phyloP scores from a whole-genome alignment of 2,113 vertebrate species.

The human (Homo sapiens) region DNA sequence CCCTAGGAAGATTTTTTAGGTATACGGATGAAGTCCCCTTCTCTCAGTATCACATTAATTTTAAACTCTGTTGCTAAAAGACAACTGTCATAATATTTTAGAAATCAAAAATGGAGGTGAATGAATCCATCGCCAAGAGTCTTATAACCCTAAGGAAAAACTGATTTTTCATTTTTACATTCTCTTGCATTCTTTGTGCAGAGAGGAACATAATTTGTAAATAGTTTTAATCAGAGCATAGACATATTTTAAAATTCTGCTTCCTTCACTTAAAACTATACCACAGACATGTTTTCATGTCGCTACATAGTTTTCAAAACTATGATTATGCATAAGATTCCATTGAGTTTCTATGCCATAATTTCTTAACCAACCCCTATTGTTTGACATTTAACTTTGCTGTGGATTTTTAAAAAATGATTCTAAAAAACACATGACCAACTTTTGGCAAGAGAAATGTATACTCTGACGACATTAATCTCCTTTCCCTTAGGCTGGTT shows the following conservation, averaged over 20 bases:
- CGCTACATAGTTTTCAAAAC: constrained; percentile 44
- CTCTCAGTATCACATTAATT: not conserved
- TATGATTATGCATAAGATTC: constrained; percentile 49
- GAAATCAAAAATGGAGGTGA: not conserved
- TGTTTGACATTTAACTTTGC: constrained; percentile 54
- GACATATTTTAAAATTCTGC: constrained; percentile 44
- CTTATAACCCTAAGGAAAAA: not conserved
- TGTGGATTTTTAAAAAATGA: not conserved
- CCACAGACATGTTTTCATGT: constrained; percentile 45
- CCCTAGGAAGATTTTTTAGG: not conserved
- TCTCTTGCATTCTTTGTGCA: not conserved
- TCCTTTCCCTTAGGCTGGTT: not conserved
- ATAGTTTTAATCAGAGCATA: constrained; percentile 3
- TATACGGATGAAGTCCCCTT: not conserved
- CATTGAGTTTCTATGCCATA: constrained; percentile 24
- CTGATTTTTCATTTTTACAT: not conserved
- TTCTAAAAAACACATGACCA: constrained; percentile 34
- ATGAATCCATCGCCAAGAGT: not conserved
- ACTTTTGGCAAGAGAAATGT: constrained; percentile 10
- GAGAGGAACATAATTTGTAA: not conserved
- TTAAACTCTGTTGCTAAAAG: not conserved
- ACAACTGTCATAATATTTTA: not conserved
- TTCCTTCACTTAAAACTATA: constrained; percentile 39
- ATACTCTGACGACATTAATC: not conserved
- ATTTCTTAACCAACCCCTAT: constrained; percentile 62